Evolutionary conservation across 2,113 vertebrate species (phyloP).

Genomic region (Harpagus bidentatus): DNA sequence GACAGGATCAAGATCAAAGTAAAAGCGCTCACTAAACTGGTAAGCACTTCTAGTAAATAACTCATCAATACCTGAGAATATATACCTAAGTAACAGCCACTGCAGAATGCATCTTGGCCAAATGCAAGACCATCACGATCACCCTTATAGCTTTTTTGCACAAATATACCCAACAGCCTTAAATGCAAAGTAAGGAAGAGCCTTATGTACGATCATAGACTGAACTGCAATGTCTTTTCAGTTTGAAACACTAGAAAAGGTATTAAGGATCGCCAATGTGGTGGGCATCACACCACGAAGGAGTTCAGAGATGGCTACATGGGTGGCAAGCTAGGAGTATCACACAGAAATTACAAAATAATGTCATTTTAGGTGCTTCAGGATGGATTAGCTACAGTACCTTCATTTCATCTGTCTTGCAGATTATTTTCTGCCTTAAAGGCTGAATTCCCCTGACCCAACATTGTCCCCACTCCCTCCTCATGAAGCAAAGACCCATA

Average conservation of each 20-base stretch:
- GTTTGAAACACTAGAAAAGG: background rate
- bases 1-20: background rate
- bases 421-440: background rate
- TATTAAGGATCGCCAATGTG: rapidly evolving
- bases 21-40: background rate
- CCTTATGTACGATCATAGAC: background rate
- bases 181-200: background rate
- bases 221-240: background rate
- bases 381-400: background rate
- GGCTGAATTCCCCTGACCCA: background rate
- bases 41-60: background rate
- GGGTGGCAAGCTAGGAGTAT: background rate
- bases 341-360: background rate
- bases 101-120: background rate
- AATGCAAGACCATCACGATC: background rate
- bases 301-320: background rate
- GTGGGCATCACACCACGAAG: background rate
- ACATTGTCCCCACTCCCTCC: background rate
- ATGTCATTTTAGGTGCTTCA: background rate
- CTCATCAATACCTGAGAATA: background rate
- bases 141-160: background rate
- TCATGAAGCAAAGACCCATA: background rate
- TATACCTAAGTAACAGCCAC: background rate
- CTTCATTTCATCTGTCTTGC: background rate
- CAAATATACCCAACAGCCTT: background rate